Base-by-base conservation (phyloP, 2,797 vertebrate genomes). In the Propithecus perrieri region DNA sequence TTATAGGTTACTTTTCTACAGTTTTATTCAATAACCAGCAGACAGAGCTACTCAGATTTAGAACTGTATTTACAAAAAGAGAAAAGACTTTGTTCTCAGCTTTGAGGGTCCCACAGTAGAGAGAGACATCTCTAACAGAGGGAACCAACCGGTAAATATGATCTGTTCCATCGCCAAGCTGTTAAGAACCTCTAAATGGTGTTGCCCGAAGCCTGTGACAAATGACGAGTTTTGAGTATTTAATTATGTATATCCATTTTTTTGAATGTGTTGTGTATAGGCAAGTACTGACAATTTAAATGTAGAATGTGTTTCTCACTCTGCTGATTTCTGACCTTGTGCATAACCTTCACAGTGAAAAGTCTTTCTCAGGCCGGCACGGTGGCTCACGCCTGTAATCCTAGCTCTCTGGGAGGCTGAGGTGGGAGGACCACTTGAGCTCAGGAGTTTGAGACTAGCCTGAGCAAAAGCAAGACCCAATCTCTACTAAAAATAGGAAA, bases 211-310 rank as follows among this genome's bases (percentile, higher is more conserved):
- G 67, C 9, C 48, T 91, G 67, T 96, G 96, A 78, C 85, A 81
- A 65, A 72, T 5, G 71, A 75, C 69, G 85, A 78, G 18, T 50
- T 85, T 53, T 85, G 67, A 91, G 17, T 75, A 35, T 80, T 95
- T 93, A 91, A 94, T 87, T 83, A 93, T n/a, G 50, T 43, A 76
- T 53, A 57, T 63, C 33, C 38, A 2, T 92, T 96, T 85, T 80
- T 92, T 91, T 79, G 59, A 78, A 67, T 85, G 85, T 35, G 1
- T 38, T 87, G 10, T 53, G 18, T 85, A n/a, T 53, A 81, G 30
- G 26, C 13, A 83, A 86, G 76, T 48, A n/a, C 38, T 67, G 94
- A 90, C 22, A 74, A 83, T 35, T 94, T 89, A 89, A 90, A 75
- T 57, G n/a, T 38, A 79, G 43, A 57, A 43, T 0, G 1, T 26